Conservation (phyloP, 2,113 vertebrate genomes). For the Geococcyx californianus region DNA sequence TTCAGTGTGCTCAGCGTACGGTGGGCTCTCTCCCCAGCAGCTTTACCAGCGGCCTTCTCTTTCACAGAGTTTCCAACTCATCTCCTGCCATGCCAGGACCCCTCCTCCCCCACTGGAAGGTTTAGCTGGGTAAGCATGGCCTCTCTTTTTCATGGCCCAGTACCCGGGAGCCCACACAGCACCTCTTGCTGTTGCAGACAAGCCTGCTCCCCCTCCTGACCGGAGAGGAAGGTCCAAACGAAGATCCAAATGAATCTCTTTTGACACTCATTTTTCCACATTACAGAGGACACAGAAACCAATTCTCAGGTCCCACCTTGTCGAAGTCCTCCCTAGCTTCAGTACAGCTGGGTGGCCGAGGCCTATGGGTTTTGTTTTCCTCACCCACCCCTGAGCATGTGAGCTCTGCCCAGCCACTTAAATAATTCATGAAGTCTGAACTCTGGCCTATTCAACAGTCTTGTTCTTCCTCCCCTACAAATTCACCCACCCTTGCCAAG, state of each 20-base stretch:
- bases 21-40: background rate
- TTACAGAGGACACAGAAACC: background rate
- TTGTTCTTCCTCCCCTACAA: conserved; percentile 14
- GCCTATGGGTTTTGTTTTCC: background rate
- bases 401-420: background rate
- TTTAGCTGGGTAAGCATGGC: background rate
- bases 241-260: background rate
- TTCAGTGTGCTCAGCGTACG: background rate
- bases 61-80: background rate
- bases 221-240: background rate
- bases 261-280: background rate
- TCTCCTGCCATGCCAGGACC: background rate
- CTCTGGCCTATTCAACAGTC: conserved; percentile 18
- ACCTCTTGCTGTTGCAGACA: background rate
- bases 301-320: background rate
- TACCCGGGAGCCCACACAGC: background rate
- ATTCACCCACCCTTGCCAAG: conserved; percentile 9
- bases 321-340: background rate
- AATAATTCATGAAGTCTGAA: background rate
- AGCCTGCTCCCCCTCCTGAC: accelerated
- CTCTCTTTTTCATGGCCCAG: background rate
- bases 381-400: background rate
- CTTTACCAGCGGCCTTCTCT: background rate
- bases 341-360: background rate
- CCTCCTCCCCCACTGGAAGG: background rate